A percentile compares a stretch with the other conserved stretches of the same genome.
phyloP scores from a whole-genome alignment of 2,113 vertebrate species.

The Callaeas wilsoni region DNA sequence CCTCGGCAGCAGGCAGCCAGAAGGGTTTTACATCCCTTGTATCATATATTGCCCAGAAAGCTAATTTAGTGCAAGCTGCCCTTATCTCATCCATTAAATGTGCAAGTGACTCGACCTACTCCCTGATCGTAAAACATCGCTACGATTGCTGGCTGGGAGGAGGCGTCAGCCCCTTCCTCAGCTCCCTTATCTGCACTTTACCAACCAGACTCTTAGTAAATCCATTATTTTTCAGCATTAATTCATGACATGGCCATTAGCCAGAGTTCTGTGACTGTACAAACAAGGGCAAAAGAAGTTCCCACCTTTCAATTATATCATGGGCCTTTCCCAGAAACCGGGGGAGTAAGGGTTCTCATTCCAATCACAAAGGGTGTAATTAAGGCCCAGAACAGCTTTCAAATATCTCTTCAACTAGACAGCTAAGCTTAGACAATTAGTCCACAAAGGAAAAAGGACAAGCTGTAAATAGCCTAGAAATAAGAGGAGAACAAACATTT shows the following conservation, averaged over 20 bases:
- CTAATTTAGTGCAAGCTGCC: neutral
- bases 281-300: neutral
- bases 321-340: neutral
- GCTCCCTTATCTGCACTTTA: constrained; percentile 20
- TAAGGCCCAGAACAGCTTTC: neutral
- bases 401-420: neutral
- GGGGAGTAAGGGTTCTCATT: neutral
- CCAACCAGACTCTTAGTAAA: constrained; percentile 1
- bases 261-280: neutral
- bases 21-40: neutral
- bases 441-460: neutral
- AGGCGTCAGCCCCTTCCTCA: neutral
- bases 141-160: neutral
- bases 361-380: neutral
- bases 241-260: neutral
- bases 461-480: neutral
- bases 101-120: constrained; percentile 1
- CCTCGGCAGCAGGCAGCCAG: neutral
- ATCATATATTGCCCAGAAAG: neutral
- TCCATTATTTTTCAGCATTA: constrained; percentile 23
- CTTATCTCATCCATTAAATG: constrained; percentile 32
- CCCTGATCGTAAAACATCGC: neutral
- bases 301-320: neutral
- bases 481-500: neutral
- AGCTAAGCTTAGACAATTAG: neutral